phyloP scores from a whole-genome alignment of 53 echinoderm and acorn worm species.

The Hippasteria phrygiana region DNA sequence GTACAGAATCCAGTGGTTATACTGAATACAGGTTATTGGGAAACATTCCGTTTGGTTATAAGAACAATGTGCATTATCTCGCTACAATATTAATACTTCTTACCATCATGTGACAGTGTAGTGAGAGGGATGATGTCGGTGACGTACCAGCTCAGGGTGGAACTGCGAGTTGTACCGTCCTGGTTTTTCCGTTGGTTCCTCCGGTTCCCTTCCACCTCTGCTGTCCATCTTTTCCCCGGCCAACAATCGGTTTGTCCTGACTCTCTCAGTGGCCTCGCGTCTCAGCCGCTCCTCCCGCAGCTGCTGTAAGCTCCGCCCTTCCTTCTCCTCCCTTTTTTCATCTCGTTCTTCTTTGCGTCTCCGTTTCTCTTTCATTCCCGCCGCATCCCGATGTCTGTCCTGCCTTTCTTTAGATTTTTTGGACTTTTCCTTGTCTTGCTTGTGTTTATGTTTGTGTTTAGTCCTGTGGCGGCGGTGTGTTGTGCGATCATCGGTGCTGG shows the following conservation, averaged over 20 bases:
- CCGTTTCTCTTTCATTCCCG: neutral
- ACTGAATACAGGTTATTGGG: too few relatives aligned
- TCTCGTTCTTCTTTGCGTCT: constrained; percentile 16
- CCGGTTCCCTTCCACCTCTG: neutral
- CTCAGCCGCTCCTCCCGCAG: constrained; percentile 86
- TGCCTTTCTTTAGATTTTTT: neutral
- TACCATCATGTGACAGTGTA: constrained; percentile 7
- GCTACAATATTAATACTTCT: neutral
- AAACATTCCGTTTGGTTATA: too few relatives aligned
- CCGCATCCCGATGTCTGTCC: neutral
- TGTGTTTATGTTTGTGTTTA: constrained; percentile 69
- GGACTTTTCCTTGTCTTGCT: constrained; percentile 37
- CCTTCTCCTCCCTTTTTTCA: neutral
- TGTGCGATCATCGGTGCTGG: constrained; percentile 8
- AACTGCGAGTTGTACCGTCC: constrained; percentile 95
- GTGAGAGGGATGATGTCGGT: neutral
- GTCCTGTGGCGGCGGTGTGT: constrained; percentile 37
- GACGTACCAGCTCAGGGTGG: constrained; percentile 87
- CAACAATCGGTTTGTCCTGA: constrained; percentile 75
- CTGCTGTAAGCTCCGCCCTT: constrained; percentile 74
- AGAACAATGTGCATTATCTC: too few relatives aligned
- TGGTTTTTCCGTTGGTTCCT: constrained; percentile 66
- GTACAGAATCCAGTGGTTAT: too few relatives aligned
- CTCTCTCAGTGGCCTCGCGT: constrained; percentile 82
- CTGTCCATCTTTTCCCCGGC: constrained; percentile 72